Evolutionary conservation across 2,113 vertebrate species (phyloP).

Genomic region (Sinocyclocheilus anshuiensis): DNA sequence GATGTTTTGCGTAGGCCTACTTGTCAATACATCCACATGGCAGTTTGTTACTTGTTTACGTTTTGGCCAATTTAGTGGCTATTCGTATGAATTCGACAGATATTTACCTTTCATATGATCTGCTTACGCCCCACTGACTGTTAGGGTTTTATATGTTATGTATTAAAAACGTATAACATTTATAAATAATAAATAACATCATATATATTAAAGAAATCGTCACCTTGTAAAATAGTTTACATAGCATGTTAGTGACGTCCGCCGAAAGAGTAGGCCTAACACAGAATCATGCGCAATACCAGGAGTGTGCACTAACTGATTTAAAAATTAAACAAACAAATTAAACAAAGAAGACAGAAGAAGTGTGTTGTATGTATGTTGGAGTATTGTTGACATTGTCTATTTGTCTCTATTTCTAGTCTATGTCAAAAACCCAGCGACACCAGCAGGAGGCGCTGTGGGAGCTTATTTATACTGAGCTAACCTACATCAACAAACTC

Average conservation of each 20-base stretch:
- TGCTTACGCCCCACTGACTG: background rate
- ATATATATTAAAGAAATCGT: background rate
- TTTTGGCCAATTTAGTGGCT: background rate
- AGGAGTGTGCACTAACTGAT: too few relatives aligned
- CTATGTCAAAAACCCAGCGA: constrained; percentile 76
- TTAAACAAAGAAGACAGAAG: background rate
- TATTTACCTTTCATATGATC: background rate
- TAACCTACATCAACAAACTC: constrained; percentile 79
- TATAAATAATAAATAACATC: background rate
- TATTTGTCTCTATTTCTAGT: constrained; percentile 63
- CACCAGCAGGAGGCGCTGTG: constrained; percentile 87
- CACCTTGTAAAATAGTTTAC: background rate
- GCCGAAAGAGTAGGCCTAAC: background rate
- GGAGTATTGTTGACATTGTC: background rate
- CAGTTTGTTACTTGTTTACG: background rate
- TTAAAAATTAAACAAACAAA: too few relatives aligned
- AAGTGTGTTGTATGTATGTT: background rate
- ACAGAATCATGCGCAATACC: background rate
- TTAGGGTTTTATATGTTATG: too few relatives aligned
- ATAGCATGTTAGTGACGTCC: background rate
- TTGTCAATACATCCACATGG: background rate
- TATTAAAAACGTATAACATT: background rate
- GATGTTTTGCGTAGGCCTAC: background rate
- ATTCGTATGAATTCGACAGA: background rate
- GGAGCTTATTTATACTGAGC: constrained; percentile 83